Base-by-base conservation (phyloP, 2,113 vertebrate species). In the Chitala chitala region DNA sequence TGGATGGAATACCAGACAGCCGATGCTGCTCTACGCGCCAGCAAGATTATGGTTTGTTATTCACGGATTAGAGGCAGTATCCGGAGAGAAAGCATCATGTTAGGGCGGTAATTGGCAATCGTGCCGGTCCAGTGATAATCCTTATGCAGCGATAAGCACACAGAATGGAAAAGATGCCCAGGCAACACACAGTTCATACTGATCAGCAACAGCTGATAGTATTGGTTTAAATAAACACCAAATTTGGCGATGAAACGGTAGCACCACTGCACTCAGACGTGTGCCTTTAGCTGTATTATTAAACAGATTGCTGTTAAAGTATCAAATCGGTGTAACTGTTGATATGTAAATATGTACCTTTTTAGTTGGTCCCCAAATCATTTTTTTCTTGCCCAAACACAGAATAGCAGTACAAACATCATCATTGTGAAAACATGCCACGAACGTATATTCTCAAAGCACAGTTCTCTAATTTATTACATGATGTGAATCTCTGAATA, bases 181-280 rank as follows among this genome's bases (percentile, higher is more conserved):
- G 33, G 4, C 6, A 59, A 33, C 56, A 59, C 56, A 59, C 56
- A 13, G 26, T 59, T 38, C 31, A 29, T 63, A 36, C 59, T 63
- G 33, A 38, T 63, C 38, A 33, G 31, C 9, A 7, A 63, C 38
- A 63, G 33, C 33, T 59, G 29, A 15, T 33, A 31, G 33, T 59
- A 59, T 59, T 33, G 56, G 12, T 63, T 63, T 38, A 63, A 63
- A 63, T 38, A 38, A n/a, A n/a, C 33, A 63, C 38, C 59, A 29
- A 8, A 33, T 63, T 63, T 63, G n/a, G n/a, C n/a, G n/a, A 38
- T 63, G n/a, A 63, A 63, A 5, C 36, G 8, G 56, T 59, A 38
- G 31, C 33, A 36, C 6, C 59, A 63, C 12, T 36, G 15, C 29
- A 33, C 6, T 63, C 1, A 15, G 6, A 63, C 59, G 38, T 3